Percentiles rank a stretch among this genome's conserved stretches.
These are phyloP conservation scores for Canis aureus DNA, from an alignment of 2,113 vertebrate genomes.

Conservation along the genomic window DNA sequence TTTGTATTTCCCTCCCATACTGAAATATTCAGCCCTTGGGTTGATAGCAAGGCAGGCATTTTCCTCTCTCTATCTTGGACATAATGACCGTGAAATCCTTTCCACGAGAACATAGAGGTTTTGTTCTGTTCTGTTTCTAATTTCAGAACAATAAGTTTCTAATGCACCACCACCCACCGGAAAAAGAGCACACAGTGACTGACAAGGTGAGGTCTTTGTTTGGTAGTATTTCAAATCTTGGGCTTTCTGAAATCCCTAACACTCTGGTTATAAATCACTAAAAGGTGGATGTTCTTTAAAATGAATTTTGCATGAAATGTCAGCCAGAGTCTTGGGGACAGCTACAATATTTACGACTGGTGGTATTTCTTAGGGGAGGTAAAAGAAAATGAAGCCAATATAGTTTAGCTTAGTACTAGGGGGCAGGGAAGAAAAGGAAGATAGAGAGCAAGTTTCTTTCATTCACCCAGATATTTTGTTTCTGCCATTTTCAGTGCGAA, in stretches of 20 bases:
- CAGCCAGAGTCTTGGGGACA: constrained; percentile 60
- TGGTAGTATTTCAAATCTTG: constrained; percentile 72
- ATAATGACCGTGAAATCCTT: constrained; percentile 54
- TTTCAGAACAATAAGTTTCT: constrained; percentile 67
- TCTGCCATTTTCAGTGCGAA: constrained; percentile 44
- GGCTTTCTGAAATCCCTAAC: constrained; percentile 67
- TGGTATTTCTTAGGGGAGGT: constrained; percentile 71
- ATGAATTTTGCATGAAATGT: constrained; percentile 81
- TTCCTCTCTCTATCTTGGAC: constrained; percentile 19
- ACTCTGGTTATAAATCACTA: constrained; percentile 70
- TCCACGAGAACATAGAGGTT: constrained; percentile 50
- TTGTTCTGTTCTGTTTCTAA: constrained; percentile 70
- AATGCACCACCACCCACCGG: constrained; percentile 58
- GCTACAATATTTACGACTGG: constrained; percentile 74
- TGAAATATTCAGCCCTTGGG: constrained; percentile 13
- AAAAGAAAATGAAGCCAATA: constrained; percentile 74
- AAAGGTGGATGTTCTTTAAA: constrained; percentile 78
- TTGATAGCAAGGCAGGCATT: constrained; percentile 13
- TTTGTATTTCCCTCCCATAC: neutral
- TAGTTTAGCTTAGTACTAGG: constrained; percentile 26
- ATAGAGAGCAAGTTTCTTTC: constrained; percentile 23
- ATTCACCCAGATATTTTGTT: neutral
- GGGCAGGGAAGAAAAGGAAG: constrained; percentile 16
- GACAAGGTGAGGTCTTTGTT: constrained; percentile 84
- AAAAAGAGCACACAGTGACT: constrained; percentile 71